Evolutionary conservation across 2,113 vertebrate genomes (phyloP), one percentile per base, ranked within the genome.

Genomic region (Entelurus aequoreus): DNA sequence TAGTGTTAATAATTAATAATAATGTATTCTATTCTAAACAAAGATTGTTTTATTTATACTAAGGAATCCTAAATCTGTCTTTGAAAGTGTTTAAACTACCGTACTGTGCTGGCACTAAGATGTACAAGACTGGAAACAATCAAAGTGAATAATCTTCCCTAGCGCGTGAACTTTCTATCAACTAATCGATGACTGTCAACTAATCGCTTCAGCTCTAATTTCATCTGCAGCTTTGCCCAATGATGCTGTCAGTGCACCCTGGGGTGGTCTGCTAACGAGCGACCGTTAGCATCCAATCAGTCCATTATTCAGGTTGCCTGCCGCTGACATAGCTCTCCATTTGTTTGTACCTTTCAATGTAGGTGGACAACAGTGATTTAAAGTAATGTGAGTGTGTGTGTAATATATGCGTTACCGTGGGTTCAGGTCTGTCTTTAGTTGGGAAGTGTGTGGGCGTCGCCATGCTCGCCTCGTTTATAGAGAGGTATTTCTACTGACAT

Each of bases 231-330:
- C 42, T 62, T 50, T 62, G 71, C 57, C 40, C 62, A 66, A 11
- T 40, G 46, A 16, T 38, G 66, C 65, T 71, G 21, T 76, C 62
- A 57, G 48, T 61, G 40, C 56, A 60, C 49, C 79, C 68, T 1
- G 28, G 63, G 70, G 74, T 66, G 63, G n/a, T 75, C 48, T 48
- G 53, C 37, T 75, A 80, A 85, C 77, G 57, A 80, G 62, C 56
- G 50, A 37, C 76, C 69, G 78, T 81, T 80, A 77, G 62, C 52
- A 48, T 54, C 63, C 75, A 77, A 82, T 86, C 71, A 74, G 65
- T 65, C 71, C 52, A 66, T 78, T 80, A 76, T 75, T 60, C 54
- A 36, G 60, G 46, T 58, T 61, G 63, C 52, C 10, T 50, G 36
- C 16, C 54, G 46, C 49, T 46, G 42, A 46, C 42, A 46, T 46